Conservation (phyloP, 2,113 vertebrate species). For the Petroica traversi region DNA sequence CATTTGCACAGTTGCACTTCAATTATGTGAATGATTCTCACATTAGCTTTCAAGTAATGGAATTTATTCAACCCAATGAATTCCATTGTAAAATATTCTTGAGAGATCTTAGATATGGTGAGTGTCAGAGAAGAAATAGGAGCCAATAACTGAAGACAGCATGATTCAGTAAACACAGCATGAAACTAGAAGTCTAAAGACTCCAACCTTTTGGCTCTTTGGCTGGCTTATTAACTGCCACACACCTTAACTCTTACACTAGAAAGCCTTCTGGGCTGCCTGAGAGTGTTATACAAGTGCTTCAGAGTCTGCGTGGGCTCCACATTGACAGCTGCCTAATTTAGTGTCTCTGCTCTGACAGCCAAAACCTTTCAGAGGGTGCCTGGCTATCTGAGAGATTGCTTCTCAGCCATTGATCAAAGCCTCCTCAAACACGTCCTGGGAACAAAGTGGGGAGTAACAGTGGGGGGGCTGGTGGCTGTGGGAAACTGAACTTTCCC, state of each 20-base stretch:
- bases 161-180: slow-evolving; percentile 4
- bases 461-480: not conserved
- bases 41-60: slow-evolving; percentile 1
- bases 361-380: not conserved
- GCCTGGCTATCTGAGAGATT: not conserved
- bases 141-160: not conserved
- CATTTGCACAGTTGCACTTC: not conserved
- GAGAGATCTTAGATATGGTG: not conserved
- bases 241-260: not conserved
- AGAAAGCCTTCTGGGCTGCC: slow-evolving; percentile 6
- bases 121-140: not conserved
- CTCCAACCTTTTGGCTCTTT: not conserved
- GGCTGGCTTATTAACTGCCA: not conserved
- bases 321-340: slow-evolving; percentile 21
- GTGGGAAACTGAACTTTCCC: slow-evolving; percentile 57
- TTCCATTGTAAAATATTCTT: not conserved
- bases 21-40: not conserved
- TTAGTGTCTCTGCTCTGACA: slow-evolving; percentile 30
- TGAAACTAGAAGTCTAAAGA: not conserved
- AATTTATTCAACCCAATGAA: not conserved
- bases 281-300: not conserved
- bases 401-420: slow-evolving; percentile 34
- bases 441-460: not conserved
- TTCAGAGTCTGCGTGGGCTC: not conserved
- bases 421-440: not conserved